Evolutionary conservation across 2,888 invertebrate species (phyloP).

Genomic region (Nezara viridula): DNA sequence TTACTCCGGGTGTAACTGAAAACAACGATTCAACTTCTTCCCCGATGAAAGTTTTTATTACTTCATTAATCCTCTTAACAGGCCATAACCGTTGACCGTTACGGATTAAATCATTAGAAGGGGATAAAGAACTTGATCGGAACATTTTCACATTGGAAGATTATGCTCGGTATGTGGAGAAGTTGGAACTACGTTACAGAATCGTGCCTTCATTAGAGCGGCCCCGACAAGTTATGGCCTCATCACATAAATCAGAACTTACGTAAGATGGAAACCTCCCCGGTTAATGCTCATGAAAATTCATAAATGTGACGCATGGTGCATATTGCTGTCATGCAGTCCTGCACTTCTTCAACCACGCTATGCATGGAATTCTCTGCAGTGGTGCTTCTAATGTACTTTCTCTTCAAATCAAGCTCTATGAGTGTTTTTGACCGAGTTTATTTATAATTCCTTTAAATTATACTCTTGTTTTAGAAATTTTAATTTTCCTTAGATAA

Average conservation of each 20-base stretch:
- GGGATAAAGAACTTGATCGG: not conserved
- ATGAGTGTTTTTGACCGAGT: too few species aligned
- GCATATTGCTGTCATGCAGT: conserved; percentile 6
- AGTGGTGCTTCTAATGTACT: not conserved
- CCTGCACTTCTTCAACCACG: conserved; percentile 5
- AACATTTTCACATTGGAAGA: not conserved
- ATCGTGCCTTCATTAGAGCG: not conserved
- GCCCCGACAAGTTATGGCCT: not conserved
- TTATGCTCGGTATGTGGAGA: not conserved
- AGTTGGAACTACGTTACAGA: not conserved
- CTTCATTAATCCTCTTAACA: too few species aligned
- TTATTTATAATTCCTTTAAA: too few species aligned
- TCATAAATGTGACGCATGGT: conserved; percentile 8
- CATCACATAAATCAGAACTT: conserved; percentile 8
- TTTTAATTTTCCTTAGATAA: too few species aligned
- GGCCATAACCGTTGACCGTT: too few species aligned
- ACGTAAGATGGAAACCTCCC: conserved; percentile 18
- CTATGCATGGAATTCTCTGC: not conserved
- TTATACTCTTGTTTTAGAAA: too few species aligned
- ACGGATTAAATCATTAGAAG: too few species aligned
- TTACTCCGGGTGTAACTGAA: too few species aligned
- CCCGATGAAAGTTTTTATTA: too few species aligned
- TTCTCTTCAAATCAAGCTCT: not conserved
- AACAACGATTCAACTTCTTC: too few species aligned
- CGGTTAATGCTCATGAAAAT: conserved; percentile 24